These are phyloP conservation scores for Alentia gelatinosa DNA, from an alignment of 2,888 invertebrate species.

Conservation along the genomic window DNA sequence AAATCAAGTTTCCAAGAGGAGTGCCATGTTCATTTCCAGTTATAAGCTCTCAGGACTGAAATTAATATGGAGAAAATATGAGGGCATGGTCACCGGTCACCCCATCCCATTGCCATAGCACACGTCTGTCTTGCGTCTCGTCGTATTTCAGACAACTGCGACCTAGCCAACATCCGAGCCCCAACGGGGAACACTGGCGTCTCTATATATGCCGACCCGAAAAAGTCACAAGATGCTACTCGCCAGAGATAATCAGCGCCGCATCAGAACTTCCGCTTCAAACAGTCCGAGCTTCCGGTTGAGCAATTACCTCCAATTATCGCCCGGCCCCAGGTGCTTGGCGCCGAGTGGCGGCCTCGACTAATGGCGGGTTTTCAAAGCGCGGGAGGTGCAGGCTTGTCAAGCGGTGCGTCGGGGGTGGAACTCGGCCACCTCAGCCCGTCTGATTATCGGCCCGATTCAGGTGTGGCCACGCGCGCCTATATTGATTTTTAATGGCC, in stretches of 20 bases:
- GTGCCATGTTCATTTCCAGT: too few species aligned
- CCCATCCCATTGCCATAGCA: too few species aligned
- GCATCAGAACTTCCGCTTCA: neutral
- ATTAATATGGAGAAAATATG: too few species aligned
- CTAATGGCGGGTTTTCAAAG: slow-evolving; percentile 41
- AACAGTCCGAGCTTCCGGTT: slow-evolving; percentile 10
- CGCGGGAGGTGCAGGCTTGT: neutral
- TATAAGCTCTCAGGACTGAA: too few species aligned
- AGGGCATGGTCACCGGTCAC: too few species aligned
- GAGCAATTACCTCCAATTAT: slow-evolving; percentile 41
- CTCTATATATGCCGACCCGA: neutral
- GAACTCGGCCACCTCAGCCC: neutral
- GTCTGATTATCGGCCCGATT: slow-evolving; percentile 31
- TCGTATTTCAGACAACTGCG: too few species aligned
- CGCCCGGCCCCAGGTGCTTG: slow-evolving; percentile 27
- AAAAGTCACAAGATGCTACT: neutral
- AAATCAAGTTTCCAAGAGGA: too few species aligned
- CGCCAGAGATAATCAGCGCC: neutral
- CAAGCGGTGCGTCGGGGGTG: neutral
- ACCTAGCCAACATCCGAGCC: neutral
- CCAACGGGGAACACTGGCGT: neutral
- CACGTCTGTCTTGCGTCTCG: too few species aligned
- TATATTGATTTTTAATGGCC: slow-evolving; percentile 53
- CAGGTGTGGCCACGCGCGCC: slow-evolving; percentile 22
- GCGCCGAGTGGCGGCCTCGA: neutral